phyloP scores from a whole-genome alignment of 2,113 vertebrate species.

The Sterrhoptilus dennistouni region DNA sequence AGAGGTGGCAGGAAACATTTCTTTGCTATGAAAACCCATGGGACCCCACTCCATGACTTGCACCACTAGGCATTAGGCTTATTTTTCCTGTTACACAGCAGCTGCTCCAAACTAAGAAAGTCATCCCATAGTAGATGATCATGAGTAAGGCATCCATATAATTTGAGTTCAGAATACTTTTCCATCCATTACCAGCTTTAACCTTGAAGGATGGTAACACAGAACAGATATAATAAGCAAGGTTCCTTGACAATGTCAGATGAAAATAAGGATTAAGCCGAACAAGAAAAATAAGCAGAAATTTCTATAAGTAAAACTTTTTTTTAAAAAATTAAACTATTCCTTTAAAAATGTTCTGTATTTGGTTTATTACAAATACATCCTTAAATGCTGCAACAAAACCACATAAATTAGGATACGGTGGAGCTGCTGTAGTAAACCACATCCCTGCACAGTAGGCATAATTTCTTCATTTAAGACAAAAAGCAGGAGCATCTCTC shows the following conservation, averaged over 20 bases:
- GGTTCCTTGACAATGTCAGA: neutral
- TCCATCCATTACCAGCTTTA: neutral
- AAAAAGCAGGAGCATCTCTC: neutral
- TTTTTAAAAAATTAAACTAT: neutral
- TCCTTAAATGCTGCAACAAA: neutral
- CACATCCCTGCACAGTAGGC: neutral
- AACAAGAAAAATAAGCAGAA: neutral
- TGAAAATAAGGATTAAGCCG: neutral
- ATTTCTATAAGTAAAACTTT: neutral
- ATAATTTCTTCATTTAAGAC: neutral
- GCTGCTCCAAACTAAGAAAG: neutral
- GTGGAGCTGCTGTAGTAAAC: neutral
- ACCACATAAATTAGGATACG: neutral
- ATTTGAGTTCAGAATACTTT: neutral
- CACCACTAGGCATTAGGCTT: neutral
- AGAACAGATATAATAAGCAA: neutral
- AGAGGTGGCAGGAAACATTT: neutral
- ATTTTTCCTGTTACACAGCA: neutral
- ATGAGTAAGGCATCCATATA: neutral
- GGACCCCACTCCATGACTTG: neutral
- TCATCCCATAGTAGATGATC: neutral
- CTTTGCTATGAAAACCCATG: neutral
- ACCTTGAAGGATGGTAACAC: neutral
- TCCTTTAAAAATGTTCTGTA: neutral
- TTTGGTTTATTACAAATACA: neutral